These are phyloP conservation scores for Leptura quadrifasciata DNA, from an alignment of 2,888 invertebrate species.

Conservation along the genomic window DNA sequence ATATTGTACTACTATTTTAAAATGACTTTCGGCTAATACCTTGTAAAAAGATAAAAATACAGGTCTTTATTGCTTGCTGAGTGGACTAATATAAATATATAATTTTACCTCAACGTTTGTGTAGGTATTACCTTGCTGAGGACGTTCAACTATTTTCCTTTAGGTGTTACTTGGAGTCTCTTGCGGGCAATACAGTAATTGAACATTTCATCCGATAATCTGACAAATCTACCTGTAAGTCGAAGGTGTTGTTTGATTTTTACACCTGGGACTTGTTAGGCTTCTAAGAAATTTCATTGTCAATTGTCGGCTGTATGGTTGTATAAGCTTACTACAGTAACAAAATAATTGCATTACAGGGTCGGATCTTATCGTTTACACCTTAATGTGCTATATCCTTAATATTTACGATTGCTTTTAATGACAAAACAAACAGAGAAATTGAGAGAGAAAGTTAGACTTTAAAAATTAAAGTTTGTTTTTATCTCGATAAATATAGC, in stretches of 20 bases:
- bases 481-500: too few species aligned
- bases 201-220: conserved; percentile 7
- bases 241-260: conserved; percentile 28
- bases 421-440: too few species aligned
- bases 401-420: too few species aligned
- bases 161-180: not conserved
- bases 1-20: too few species aligned
- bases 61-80: not conserved
- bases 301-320: conserved; percentile 2
- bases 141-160: not conserved
- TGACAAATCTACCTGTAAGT: conserved; percentile 18
- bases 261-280: conserved; percentile 23
- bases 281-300: not conserved
- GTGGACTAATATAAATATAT: not conserved
- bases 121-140: not conserved
- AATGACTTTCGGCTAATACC: too few species aligned
- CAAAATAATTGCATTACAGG: conserved; percentile 1
- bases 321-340: not conserved
- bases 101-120: not conserved
- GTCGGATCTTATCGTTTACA: not conserved
- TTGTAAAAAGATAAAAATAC: too few species aligned
- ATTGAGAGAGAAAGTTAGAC: too few species aligned
- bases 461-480: too few species aligned
- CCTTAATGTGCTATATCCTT: not conserved
- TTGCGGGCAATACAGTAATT: not conserved